A percentile compares a stretch with the other conserved stretches of the same genome.
These are phyloP conservation scores for Callaeas wilsoni DNA, from an alignment of 2,113 vertebrate species.

Conservation along the genomic window DNA sequence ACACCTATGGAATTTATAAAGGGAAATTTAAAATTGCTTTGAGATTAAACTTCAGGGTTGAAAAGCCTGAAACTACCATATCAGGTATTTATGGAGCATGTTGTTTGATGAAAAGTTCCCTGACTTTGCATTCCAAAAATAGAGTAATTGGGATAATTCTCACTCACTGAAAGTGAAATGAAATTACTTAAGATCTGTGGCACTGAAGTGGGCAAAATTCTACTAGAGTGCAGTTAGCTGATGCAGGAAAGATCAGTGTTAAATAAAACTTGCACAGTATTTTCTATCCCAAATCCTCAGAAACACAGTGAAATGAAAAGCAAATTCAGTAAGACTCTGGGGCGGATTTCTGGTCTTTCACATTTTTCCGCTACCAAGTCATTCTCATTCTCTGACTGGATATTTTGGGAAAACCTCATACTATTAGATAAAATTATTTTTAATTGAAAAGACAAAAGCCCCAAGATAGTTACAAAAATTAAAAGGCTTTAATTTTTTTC, in stretches of 20 bases:
- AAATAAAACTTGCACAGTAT: not conserved
- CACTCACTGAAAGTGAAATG: not conserved
- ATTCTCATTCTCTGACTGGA: not conserved
- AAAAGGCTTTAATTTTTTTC: fast-evolving
- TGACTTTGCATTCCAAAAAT: not conserved
- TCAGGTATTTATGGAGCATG: not conserved
- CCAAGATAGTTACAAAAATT: not conserved
- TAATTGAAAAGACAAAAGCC: not conserved
- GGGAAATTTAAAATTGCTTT: not conserved
- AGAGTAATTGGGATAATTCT: not conserved
- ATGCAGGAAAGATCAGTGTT: not conserved
- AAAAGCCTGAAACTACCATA: not conserved
- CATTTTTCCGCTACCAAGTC: not conserved
- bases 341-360: not conserved
- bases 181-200: not conserved
- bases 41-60: not conserved
- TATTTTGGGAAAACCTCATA: not conserved
- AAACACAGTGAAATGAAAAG: not conserved
- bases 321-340: not conserved
- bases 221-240: not conserved
- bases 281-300: not conserved
- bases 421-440: not conserved
- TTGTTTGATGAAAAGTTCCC: not conserved
- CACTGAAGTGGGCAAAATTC: not conserved
- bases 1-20: not conserved